Conservation (phyloP, 1,140 invertebrate species). For the Chlorops oryzae region DNA sequence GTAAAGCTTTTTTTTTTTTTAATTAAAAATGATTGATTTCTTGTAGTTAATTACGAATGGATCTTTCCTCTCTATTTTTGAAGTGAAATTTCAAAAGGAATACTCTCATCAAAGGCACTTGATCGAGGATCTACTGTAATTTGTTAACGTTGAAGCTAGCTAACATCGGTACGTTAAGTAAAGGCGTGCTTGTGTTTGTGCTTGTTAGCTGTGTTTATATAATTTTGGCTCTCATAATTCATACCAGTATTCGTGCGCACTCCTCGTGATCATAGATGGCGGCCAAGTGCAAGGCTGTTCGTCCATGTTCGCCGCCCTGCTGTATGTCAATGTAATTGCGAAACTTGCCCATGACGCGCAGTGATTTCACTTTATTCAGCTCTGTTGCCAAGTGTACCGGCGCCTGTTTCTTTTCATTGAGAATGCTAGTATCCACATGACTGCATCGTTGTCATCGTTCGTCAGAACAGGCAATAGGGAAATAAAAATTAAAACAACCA, state of each 20-base stretch:
- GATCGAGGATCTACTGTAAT: too few relatives aligned
- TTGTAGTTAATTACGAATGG: too few relatives aligned
- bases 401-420: conserved; percentile 72
- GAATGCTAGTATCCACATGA: conserved; percentile 60
- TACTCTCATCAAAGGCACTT: too few relatives aligned
- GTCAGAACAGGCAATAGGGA: too few relatives aligned
- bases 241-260: conserved; percentile 71
- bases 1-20: conserved; percentile 10
- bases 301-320: conserved; percentile 69
- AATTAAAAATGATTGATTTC: not conserved
- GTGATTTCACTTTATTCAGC: conserved; percentile 61
- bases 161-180: not conserved
- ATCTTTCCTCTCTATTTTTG: too few relatives aligned
- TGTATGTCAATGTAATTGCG: conserved; percentile 62
- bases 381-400: conserved; percentile 74
- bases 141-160: too few relatives aligned
- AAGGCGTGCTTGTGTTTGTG: too few relatives aligned
- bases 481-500: too few relatives aligned
- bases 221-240: conserved; percentile 24
- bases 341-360: conserved; percentile 63
- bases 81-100: too few relatives aligned
- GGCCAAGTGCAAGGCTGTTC: conserved; percentile 72
- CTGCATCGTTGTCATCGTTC: too few relatives aligned
- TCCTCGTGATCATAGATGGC: conserved; percentile 75
- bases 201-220: not conserved